These are phyloP conservation scores for Nycteola revayana DNA, from an alignment of 2,888 invertebrate genomes.

Conservation along the genomic window DNA sequence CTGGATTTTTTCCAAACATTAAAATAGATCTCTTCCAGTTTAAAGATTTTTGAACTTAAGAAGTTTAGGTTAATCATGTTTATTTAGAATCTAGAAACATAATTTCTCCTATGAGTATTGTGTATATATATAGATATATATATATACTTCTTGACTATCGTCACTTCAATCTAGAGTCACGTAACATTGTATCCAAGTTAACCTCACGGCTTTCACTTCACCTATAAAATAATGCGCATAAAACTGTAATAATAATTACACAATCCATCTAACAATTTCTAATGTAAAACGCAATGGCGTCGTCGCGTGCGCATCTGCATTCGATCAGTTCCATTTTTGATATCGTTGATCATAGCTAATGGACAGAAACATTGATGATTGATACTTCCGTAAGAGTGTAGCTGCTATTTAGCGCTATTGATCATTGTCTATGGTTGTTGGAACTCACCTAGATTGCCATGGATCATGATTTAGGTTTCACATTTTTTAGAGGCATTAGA, in stretches of 20 bases:
- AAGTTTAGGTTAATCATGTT: too few relatives aligned
- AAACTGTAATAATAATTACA: conserved; percentile 2
- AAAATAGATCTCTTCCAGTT: too few relatives aligned
- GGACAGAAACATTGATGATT: conserved; percentile 28
- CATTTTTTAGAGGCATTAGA: too few relatives aligned
- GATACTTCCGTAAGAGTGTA: conserved; percentile 29
- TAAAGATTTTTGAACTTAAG: too few relatives aligned
- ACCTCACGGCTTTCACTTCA: conserved; percentile 9
- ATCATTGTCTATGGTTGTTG: conserved; percentile 5
- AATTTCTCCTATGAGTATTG: too few relatives aligned
- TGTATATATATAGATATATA: too few relatives aligned
- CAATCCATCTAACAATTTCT: conserved; percentile 14
- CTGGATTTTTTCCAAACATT: too few relatives aligned
- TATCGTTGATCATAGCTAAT: conserved; percentile 26
- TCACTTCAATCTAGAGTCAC: too few relatives aligned
- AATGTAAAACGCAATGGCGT: conserved; percentile 4
- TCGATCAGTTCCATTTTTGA: conserved; percentile 2
- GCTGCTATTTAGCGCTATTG: conserved; percentile 21
- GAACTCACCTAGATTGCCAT: neutral
- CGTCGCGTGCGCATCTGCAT: conserved; percentile 21
- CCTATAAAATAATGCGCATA: conserved; percentile 5
- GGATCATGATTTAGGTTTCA: too few relatives aligned
- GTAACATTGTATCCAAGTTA: neutral
- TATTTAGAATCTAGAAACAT: too few relatives aligned
- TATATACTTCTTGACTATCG: too few relatives aligned